Evolutionary conservation across 1,140 invertebrate species (phyloP).

Genomic region (Steinernema feltiae): DNA sequence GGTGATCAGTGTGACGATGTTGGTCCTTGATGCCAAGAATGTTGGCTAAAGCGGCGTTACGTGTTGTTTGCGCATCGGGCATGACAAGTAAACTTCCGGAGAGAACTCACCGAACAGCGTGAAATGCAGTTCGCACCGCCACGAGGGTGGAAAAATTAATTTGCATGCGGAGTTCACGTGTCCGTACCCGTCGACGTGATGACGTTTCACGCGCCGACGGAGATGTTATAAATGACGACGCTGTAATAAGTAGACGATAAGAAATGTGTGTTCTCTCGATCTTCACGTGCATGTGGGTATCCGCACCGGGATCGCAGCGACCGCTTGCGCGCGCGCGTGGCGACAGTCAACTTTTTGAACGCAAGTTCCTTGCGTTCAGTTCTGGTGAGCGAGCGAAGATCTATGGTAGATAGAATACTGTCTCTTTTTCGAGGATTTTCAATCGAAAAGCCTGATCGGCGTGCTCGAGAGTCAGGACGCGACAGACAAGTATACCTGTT

Average conservation of each 20-base stretch:
- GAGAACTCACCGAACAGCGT: no score
- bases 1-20: background rate
- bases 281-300: background rate
- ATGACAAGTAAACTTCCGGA: slow-evolving; percentile 1
- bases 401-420: no score
- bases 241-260: background rate
- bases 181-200: background rate
- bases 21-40: no score
- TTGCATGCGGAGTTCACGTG: slow-evolving; percentile 6
- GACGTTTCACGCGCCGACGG: background rate
- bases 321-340: background rate
- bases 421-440: no score
- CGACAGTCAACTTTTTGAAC: slow-evolving; percentile 4
- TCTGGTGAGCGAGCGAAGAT: no score
- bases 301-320: background rate
- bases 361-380: background rate
- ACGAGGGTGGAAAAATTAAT: background rate
- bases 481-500: no score
- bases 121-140: background rate
- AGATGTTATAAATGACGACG: background rate
- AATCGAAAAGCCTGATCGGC: no score
- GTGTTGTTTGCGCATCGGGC: background rate
- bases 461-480: no score
- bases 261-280: background rate
- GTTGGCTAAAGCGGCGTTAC: background rate